phyloP scores from a whole-genome alignment of 2,113 vertebrate genomes.

The Gadus chalcogrammus region DNA sequence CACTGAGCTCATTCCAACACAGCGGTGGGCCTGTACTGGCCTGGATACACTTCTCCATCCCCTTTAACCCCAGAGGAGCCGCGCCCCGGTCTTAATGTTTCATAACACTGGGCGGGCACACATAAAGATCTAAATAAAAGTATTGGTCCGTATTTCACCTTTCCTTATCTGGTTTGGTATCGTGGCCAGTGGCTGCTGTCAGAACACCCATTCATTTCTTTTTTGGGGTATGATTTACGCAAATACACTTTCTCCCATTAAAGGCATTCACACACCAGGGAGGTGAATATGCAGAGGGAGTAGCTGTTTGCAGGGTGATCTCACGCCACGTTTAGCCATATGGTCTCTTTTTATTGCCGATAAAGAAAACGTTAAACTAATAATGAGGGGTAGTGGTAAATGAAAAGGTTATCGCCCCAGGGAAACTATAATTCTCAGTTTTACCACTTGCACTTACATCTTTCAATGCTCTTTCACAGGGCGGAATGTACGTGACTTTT shows the following conservation, averaged over 20 bases:
- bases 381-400: too few relatives aligned
- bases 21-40: conserved; percentile 29
- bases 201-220: conserved; percentile 22
- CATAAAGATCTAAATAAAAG: conserved; percentile 15
- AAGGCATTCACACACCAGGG: conserved; percentile 5
- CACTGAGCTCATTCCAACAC: conserved; percentile 46
- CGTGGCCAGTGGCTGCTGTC: not conserved
- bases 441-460: too few relatives aligned
- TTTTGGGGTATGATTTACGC: conserved; percentile 4
- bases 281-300: not conserved
- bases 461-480: too few relatives aligned
- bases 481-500: too few relatives aligned
- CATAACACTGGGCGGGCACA: conserved; percentile 19
- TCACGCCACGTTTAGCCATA: too few relatives aligned
- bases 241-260: conserved; percentile 12
- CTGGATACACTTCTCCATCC: conserved; percentile 20
- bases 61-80: conserved; percentile 10
- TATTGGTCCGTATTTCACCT: not conserved
- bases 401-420: too few relatives aligned
- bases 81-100: not conserved
- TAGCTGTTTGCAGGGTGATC: conserved; percentile 4
- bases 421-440: too few relatives aligned
- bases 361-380: too few relatives aligned
- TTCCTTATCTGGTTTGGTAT: not conserved
- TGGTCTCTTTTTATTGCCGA: too few relatives aligned